A percentile compares a stretch with the other conserved stretches of the same genome.
These are phyloP conservation scores for Adela reaumurella DNA, from an alignment of 2,888 invertebrate species.

Conservation along the genomic window DNA sequence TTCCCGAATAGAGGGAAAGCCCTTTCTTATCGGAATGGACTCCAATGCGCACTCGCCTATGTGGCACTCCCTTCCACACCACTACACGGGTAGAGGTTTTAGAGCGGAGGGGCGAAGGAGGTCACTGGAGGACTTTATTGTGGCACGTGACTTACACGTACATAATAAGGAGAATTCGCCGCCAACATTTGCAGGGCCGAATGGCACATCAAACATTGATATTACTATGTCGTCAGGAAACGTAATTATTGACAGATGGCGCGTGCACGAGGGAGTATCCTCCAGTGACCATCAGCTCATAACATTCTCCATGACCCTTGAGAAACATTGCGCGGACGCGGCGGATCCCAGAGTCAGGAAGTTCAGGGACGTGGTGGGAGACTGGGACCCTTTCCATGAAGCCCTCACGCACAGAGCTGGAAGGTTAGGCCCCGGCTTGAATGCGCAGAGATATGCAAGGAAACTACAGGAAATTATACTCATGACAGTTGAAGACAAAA, in stretches of 20 bases:
- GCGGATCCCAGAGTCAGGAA: neutral
- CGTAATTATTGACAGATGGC: neutral
- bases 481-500: neutral
- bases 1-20: neutral
- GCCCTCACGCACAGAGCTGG: neutral
- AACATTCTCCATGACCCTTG: neutral
- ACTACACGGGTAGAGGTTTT: slow-evolving; percentile 2
- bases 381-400: neutral
- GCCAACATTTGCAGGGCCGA: neutral
- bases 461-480: neutral
- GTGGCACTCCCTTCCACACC: neutral
- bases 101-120: neutral
- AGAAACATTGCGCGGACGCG: neutral
- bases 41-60: slow-evolving; percentile 5
- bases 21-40: slow-evolving; percentile 2
- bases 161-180: neutral
- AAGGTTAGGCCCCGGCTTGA: neutral
- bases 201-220: slow-evolving; percentile 2
- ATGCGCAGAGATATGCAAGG: neutral
- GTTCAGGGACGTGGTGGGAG: slow-evolving; percentile 1
- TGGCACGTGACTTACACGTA: neutral
- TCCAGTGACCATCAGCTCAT: slow-evolving; percentile 1
- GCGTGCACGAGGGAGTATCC: neutral
- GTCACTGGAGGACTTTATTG: slow-evolving; percentile 3
- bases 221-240: neutral